phyloP scores from a whole-genome alignment of 2,797 vertebrate species.

The Cuniculus paca region DNA sequence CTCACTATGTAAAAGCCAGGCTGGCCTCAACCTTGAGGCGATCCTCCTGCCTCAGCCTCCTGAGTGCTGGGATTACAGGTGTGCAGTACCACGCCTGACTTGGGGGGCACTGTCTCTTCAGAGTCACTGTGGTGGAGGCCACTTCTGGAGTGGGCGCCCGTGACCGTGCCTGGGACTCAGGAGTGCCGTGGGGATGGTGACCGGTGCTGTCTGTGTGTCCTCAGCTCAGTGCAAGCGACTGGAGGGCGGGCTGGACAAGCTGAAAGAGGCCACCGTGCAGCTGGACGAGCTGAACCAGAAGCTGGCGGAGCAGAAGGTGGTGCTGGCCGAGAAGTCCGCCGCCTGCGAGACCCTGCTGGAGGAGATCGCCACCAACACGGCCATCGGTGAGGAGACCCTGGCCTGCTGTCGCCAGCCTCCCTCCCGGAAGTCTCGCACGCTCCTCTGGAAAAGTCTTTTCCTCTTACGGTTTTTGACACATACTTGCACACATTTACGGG shows the following conservation, averaged over 20 bases:
- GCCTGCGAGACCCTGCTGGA: conserved; percentile 94
- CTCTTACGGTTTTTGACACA: background rate
- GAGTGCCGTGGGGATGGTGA: fast-evolving
- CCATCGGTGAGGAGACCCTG: conserved; percentile 88
- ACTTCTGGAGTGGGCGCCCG: background rate
- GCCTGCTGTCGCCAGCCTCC: background rate
- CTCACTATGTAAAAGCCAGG: background rate
- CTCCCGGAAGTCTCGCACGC: background rate
- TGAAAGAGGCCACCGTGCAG: conserved; percentile 95
- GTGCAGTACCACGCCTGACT: background rate
- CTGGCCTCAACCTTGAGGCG: background rate
- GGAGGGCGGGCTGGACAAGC: conserved; percentile 96
- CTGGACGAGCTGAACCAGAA: conserved; percentile 95
- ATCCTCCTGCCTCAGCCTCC: background rate
- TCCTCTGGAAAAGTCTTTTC: background rate
- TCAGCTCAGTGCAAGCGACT: conserved; percentile 95
- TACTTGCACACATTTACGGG: background rate
- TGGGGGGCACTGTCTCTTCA: background rate
- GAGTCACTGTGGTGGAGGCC: background rate
- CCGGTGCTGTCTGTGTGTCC: background rate
- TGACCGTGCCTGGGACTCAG: fast-evolving
- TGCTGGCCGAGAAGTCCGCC: conserved; percentile 94
- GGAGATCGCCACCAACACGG: conserved; percentile 94
- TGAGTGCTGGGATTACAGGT: background rate
- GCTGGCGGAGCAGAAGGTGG: conserved; percentile 95